phyloP scores from a whole-genome alignment of 2,888 invertebrate species.

The Oscheius myriophilus region DNA sequence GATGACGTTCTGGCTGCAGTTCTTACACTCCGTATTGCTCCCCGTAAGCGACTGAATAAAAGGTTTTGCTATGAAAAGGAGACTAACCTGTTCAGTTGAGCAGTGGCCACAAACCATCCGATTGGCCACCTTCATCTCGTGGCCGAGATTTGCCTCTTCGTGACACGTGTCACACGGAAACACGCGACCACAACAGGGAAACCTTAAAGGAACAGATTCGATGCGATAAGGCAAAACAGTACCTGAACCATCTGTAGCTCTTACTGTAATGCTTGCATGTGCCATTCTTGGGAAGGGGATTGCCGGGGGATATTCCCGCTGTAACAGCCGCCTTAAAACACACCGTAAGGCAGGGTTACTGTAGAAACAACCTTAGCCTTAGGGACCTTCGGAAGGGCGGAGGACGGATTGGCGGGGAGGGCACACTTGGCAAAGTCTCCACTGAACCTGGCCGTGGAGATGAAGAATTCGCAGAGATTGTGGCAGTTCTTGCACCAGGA shows the following conservation, averaged over 20 bases:
- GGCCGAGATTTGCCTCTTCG: conserved; percentile 31
- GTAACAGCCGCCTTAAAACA: conserved; percentile 63
- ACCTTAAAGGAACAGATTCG: no score
- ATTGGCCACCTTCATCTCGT: conserved; percentile 70
- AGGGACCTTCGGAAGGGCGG: background rate
- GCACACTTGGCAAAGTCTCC: conserved; percentile 29
- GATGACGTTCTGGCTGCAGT: conserved; percentile 35
- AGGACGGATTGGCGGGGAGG: background rate
- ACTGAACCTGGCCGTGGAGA: conserved; percentile 63
- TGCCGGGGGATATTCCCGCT: conserved; percentile 72
- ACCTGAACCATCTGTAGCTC: conserved; percentile 74
- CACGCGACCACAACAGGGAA: conserved; percentile 40
- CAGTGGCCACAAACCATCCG: conserved; percentile 74
- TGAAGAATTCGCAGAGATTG: conserved; percentile 70
- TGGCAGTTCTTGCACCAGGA: conserved; percentile 72
- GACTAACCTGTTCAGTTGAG: conserved; percentile 72
- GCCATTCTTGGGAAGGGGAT: conserved; percentile 72
- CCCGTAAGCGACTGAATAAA: conserved; percentile 36
- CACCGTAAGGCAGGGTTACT: background rate
- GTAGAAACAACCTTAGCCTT: background rate
- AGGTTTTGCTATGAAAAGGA: background rate
- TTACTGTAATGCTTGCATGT: conserved; percentile 74
- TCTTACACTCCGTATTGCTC: conserved; percentile 6
- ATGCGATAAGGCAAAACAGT: conserved; percentile 9
- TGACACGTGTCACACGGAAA: conserved; percentile 40